Conservation (phyloP, 2,797 vertebrate genomes). For the Coluber constrictor region DNA sequence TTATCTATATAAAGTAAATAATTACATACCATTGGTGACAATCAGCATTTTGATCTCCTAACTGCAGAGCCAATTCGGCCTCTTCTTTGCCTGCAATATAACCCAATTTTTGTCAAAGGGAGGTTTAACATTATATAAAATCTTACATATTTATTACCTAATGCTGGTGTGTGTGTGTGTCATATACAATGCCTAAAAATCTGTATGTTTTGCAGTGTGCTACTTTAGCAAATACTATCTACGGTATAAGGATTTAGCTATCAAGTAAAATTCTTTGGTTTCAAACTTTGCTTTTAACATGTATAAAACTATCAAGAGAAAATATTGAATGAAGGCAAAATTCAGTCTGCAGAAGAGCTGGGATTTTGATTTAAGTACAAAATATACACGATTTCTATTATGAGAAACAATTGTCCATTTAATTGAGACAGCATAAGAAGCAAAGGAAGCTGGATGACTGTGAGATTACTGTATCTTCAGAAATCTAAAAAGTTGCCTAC, state of each 20-base stretch:
- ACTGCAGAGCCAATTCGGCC: slow-evolving; percentile 79
- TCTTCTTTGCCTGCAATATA: slow-evolving; percentile 78
- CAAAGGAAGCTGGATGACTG: background rate
- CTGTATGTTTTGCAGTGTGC: background rate
- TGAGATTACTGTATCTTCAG: background rate
- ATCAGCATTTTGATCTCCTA: slow-evolving; percentile 76
- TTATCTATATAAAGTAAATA: background rate
- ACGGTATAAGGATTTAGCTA: background rate
- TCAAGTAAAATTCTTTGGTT: background rate
- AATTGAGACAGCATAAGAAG: background rate
- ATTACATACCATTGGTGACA: slow-evolving; percentile 89
- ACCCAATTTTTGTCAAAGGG: background rate
- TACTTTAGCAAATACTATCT: background rate
- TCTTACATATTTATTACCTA: background rate
- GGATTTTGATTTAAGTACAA: background rate
- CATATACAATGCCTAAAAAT: background rate
- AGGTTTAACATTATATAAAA: background rate
- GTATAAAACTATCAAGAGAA: background rate
- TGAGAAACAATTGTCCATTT: background rate
- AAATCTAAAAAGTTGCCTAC: background rate
- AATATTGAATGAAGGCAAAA: background rate
- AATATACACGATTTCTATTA: background rate
- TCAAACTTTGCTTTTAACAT: background rate
- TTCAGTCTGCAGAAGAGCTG: background rate
- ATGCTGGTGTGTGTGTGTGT: background rate